Evolutionary conservation across 2,113 vertebrate genomes (phyloP).

Genomic region (Peromyscus leucopus): DNA sequence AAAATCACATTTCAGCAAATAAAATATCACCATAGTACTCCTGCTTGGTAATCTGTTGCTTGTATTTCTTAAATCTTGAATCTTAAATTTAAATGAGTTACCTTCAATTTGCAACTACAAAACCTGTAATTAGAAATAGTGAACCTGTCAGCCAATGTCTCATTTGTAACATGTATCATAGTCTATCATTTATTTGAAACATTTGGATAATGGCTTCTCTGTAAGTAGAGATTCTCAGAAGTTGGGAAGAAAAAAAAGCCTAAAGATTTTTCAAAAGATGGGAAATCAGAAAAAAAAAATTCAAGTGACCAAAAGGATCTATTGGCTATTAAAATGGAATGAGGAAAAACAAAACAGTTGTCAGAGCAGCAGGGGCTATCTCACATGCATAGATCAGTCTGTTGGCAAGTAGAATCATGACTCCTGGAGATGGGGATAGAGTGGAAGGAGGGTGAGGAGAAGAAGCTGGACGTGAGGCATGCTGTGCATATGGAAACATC

Average conservation of each 20-base stretch:
- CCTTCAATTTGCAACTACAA: neutral
- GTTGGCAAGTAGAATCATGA: neutral
- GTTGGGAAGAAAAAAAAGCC: neutral
- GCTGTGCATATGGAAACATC: neutral
- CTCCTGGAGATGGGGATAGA: neutral
- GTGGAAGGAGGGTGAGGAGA: no score
- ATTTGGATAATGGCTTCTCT: neutral
- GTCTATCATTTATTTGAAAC: neutral
- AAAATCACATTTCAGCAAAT: no score
- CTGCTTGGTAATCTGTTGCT: neutral
- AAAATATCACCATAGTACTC: neutral
- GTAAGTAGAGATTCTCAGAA: neutral
- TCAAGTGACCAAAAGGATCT: neutral
- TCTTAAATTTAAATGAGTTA: neutral
- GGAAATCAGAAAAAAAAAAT: slow-evolving; percentile 3
- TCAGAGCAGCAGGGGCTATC: neutral
- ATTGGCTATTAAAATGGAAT: neutral
- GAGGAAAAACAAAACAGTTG: neutral
- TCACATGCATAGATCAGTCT: neutral
- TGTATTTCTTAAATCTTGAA: slow-evolving; percentile 51
- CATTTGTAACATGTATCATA: neutral
- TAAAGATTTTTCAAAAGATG: neutral
- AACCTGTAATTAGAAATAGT: neutral
- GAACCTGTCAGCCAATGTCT: neutral
- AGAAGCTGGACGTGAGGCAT: neutral